A percentile compares a stretch with the other conserved stretches of the same genome.
Conservation (phyloP, 2,797 vertebrate genomes). For the Somateria mollissima region DNA sequence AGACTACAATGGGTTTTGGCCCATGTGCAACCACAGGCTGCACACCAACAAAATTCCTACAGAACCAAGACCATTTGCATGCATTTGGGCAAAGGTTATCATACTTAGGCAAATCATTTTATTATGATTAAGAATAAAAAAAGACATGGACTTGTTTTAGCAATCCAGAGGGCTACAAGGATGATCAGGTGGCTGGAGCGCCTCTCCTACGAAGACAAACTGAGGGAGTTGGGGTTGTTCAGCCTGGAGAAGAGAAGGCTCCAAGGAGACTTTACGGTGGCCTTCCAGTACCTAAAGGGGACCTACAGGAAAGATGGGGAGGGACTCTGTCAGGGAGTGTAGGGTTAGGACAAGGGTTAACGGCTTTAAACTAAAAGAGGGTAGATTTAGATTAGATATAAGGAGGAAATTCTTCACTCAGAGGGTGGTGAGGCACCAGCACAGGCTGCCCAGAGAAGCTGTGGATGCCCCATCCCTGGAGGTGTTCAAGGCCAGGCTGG, state of each 20-base stretch:
- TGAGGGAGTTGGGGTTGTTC: neutral
- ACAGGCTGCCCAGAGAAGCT: no score
- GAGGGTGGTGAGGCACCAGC: no score
- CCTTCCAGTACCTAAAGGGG: neutral
- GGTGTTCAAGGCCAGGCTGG: neutral
- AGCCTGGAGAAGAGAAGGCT: neutral
- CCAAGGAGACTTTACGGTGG: neutral
- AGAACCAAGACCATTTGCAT: neutral
- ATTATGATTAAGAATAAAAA: neutral
- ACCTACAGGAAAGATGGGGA: neutral
- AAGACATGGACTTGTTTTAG: neutral
- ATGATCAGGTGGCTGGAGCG: neutral
- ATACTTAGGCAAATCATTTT: neutral
- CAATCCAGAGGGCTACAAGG: neutral
- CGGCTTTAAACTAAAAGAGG: neutral
- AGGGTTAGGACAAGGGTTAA: neutral
- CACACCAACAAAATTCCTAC: neutral
- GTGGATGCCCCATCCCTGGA: neutral
- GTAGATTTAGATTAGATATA: neutral
- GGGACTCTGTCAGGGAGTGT: neutral
- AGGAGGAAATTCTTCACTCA: neutral
- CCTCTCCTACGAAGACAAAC: neutral
- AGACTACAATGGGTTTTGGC: neutral
- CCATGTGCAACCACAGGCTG: neutral
- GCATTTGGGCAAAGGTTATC: neutral